Conservation (phyloP, 2,888 invertebrate genomes). For the Melanostoma scalare region DNA sequence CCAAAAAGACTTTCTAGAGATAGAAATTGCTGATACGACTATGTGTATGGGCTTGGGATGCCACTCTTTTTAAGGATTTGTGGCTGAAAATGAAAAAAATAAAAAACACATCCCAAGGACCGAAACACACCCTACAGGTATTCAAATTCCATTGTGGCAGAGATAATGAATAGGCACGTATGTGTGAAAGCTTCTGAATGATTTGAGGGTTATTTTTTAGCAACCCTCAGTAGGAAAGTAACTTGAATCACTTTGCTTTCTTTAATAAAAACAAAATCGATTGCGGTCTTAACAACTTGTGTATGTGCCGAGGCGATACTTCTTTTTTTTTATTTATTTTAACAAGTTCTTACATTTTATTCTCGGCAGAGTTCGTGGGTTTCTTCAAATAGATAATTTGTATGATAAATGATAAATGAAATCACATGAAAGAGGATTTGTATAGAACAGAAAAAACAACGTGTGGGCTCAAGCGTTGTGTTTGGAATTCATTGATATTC, state of each 20-base stretch:
- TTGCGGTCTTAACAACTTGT: conserved; percentile 37
- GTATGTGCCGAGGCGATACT: background rate
- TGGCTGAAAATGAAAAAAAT: background rate
- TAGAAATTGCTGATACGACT: conserved; percentile 2
- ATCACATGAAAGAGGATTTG: too few species aligned
- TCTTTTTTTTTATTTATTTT: background rate
- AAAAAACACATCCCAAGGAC: background rate
- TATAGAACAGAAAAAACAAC: too few species aligned
- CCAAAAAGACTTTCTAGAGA: conserved; percentile 1
- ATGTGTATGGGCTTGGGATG: background rate
- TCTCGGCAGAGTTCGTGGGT: too few species aligned
- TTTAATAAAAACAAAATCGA: conserved; percentile 43
- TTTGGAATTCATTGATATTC: too few species aligned
- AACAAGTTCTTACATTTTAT: too few species aligned
- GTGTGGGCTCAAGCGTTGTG: too few species aligned
- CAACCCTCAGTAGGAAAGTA: conserved; percentile 11
- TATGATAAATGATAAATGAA: too few species aligned
- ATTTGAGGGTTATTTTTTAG: background rate
- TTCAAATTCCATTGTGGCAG: conserved; percentile 51
- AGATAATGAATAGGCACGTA: conserved; percentile 51
- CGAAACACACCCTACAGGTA: conserved; percentile 42
- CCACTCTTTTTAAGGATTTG: conserved; percentile 20
- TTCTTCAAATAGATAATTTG: too few species aligned
- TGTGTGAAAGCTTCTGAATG: conserved; percentile 25
- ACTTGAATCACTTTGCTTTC: conserved; percentile 10